Conservation (phyloP, 2,888 invertebrate genomes). For the Ectemnius lituratus region DNA sequence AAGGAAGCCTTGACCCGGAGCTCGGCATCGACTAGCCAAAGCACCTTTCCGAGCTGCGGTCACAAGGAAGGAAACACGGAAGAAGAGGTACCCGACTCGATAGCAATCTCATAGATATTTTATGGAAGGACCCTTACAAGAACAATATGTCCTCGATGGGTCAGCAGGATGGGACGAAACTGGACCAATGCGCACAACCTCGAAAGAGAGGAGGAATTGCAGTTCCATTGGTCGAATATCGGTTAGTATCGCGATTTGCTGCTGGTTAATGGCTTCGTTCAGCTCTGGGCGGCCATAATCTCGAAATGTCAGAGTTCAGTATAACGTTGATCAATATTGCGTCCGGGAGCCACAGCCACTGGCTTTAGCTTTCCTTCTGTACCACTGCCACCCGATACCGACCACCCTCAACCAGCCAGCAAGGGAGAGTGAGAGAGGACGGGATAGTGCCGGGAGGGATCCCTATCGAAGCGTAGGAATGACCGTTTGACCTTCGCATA, state of each 20-base stretch:
- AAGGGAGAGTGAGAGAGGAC: no score
- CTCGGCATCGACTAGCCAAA: slow-evolving; percentile 13
- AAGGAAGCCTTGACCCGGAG: slow-evolving; percentile 47
- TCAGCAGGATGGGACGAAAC: neutral
- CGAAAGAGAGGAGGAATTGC: neutral
- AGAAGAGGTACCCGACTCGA: slow-evolving; percentile 1
- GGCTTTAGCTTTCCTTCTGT: slow-evolving; percentile 28
- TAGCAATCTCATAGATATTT: slow-evolving; percentile 8
- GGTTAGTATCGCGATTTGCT: neutral
- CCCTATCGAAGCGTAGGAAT: neutral
- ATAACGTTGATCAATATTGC: slow-evolving; percentile 54
- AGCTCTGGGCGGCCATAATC: slow-evolving; percentile 26
- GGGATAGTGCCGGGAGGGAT: neutral
- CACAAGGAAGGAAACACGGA: neutral
- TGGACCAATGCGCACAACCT: neutral
- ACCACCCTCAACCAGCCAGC: slow-evolving; percentile 5
- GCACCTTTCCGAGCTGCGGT: slow-evolving; percentile 15
- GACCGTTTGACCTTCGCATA: slow-evolving; percentile 42
- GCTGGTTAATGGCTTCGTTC: slow-evolving; percentile 13
- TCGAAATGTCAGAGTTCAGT: slow-evolving; percentile 59
- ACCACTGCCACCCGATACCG: slow-evolving; percentile 7
- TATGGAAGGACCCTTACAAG: neutral
- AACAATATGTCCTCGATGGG: neutral
- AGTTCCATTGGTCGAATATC: neutral
- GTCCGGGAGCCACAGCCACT: slow-evolving; percentile 28